A percentile compares a stretch with the other conserved stretches of the same genome.
Conservation (phyloP, 2,888 invertebrate genomes). For the Suillia variegata region DNA sequence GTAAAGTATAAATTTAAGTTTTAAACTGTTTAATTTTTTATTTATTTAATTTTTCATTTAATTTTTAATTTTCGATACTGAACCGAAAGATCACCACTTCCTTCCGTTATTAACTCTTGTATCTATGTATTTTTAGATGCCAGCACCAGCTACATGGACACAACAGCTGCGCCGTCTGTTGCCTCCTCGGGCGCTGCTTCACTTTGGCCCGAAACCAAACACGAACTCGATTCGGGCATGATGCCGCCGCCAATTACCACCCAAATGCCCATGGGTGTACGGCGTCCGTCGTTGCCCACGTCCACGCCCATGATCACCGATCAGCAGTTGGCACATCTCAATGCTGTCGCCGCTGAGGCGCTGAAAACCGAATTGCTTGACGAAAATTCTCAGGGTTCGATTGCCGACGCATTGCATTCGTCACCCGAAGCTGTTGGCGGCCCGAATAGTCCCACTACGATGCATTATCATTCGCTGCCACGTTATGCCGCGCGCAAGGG, state of each 20-base stretch:
- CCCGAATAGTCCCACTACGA: conserved; percentile 44
- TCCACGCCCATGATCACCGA: conserved; percentile 54
- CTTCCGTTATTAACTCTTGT: conserved; percentile 34
- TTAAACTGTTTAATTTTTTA: neutral
- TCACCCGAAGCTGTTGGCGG: conserved; percentile 46
- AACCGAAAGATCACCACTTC: conserved; percentile 26
- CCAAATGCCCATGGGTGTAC: conserved; percentile 67
- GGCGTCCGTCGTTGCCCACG: conserved; percentile 69
- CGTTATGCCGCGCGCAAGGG: conserved; percentile 47
- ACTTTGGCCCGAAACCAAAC: conserved; percentile 58
- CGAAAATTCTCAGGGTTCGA: conserved; percentile 69
- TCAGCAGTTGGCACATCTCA: conserved; percentile 50
- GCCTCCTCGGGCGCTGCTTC: conserved; percentile 18
- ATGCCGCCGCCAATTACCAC: conserved; percentile 72
- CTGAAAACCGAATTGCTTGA: conserved; percentile 74
- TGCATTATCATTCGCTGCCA: conserved; percentile 48
- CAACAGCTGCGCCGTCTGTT: conserved; percentile 26
- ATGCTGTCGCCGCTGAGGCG: conserved; percentile 58
- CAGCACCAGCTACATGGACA: conserved; percentile 52
- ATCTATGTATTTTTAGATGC: conserved; percentile 55
- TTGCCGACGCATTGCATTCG: conserved; percentile 47
- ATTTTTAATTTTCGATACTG: conserved; percentile 20
- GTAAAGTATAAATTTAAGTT: no score
- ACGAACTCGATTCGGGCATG: conserved; percentile 67
- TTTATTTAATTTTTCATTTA: conserved; percentile 10